Conservation (phyloP, 2,113 vertebrate species). For the Canis aureus region DNA sequence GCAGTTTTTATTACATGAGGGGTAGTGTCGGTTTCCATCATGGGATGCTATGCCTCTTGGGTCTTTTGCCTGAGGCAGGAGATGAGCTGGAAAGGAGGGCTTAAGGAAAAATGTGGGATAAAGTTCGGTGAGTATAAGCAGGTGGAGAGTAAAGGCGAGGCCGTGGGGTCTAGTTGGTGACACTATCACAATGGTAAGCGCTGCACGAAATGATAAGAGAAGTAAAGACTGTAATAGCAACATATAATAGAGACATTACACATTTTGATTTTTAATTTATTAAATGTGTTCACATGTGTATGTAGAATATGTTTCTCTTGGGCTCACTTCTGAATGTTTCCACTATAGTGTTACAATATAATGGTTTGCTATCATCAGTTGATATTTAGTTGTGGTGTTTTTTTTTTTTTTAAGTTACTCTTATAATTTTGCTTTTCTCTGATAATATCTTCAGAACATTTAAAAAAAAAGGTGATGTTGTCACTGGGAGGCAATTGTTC, state of each 20-base stretch:
- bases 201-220: neutral
- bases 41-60: neutral
- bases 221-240: neutral
- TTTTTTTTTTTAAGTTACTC: neutral
- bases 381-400: neutral
- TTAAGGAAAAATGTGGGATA: neutral
- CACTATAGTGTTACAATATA: neutral
- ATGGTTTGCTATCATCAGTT: neutral
- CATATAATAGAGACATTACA: neutral
- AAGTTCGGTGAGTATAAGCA: neutral
- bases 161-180: neutral
- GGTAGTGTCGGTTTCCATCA: neutral
- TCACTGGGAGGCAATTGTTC: neutral
- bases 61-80: neutral
- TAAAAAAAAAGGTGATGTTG: neutral
- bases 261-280: neutral
- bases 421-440: neutral
- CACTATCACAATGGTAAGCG: neutral
- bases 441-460: neutral
- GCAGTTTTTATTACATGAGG: neutral
- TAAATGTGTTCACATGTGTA: neutral
- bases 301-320: neutral
- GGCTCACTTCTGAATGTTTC: neutral
- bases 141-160: neutral
- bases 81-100: neutral